Evolutionary conservation across 2,113 vertebrate species (phyloP), one percentile per base, ranked within the genome.

Genomic region (Perca flavescens): DNA sequence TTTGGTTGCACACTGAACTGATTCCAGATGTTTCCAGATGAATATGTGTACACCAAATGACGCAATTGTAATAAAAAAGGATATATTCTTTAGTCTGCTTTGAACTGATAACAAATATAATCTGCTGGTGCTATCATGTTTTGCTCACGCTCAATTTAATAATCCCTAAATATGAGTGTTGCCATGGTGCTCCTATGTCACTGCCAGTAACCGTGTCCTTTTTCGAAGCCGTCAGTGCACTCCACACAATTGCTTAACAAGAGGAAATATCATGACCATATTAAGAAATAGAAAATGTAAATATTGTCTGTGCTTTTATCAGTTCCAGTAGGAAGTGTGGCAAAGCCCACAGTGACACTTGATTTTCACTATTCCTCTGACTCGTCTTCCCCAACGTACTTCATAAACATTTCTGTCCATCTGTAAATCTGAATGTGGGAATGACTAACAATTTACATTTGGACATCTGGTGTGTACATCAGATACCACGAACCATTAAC

Each of bases 381-480:
- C 69, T 62, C 25, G 25, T 25, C 19, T 22, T 53, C 56, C 22
- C 2, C n/a, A 57, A 57, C 13, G 8, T 28, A 47, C 52, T 52
- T 34, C 62, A 81, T 50, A 77, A 67, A 74, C 52, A 78, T 71
- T 46, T 61, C 19, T 54, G 61, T 53, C 46, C 25, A 65, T 76
- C 43, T 61, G 61, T 67, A 54, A 77, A 70, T 34, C 46, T 65
- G 14, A 69, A 49, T 31, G n/a, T 53, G 14, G n/a, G 75, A 74
- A 58, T 63, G 19, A 58, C 60, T 34, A 74, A 79, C 64, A 79
- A 72, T 88, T 84, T 88, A 74, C 43, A 66, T 70, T 34, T 72
- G 11, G n/a, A 52, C 64, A 74, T 61, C 77, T 74, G 69, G 36
- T 70, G 19, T 67, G 36, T 56, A 46, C 31, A 52, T 60, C 22